phyloP scores from a whole-genome alignment of 2,797 vertebrate genomes.

The Trematomus bernacchii region DNA sequence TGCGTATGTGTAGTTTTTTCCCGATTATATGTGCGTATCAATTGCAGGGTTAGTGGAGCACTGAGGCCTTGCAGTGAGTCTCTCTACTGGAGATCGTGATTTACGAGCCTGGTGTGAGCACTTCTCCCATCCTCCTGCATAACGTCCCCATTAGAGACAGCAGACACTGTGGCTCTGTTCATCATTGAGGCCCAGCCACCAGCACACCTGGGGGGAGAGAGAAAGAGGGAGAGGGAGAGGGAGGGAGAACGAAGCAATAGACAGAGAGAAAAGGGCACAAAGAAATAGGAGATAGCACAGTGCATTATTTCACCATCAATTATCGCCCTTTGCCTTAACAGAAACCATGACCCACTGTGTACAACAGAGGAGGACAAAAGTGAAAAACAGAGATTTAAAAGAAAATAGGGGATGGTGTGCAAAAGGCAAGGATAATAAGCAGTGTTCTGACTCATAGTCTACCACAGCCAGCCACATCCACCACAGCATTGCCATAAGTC shows the following conservation, averaged over 20 bases:
- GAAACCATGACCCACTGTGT: conserved; percentile 34
- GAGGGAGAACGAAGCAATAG: background rate
- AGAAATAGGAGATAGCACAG: conserved; percentile 33
- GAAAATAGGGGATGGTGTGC: conserved; percentile 21
- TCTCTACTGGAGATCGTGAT: conserved; percentile 77
- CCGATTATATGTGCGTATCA: conserved; percentile 38
- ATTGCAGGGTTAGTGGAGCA: conserved; percentile 72
- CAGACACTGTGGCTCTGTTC: conserved; percentile 77
- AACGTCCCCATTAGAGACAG: conserved; percentile 82
- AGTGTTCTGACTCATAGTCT: conserved; percentile 17
- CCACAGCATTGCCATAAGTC: conserved; percentile 22
- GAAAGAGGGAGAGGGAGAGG: no score
- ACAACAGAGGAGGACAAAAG: conserved; percentile 17
- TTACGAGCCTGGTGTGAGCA: conserved; percentile 71
- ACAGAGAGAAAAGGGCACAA: conserved; percentile 17
- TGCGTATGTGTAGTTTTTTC: conserved; percentile 11
- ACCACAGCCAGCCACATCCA: conserved; percentile 17
- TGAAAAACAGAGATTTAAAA: background rate
- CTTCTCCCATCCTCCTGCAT: conserved; percentile 77
- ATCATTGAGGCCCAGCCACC: conserved; percentile 72
- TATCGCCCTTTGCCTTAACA: conserved; percentile 48
- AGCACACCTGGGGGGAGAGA: conserved; percentile 63
- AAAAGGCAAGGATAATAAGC: conserved; percentile 1
- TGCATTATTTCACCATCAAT: conserved; percentile 61
- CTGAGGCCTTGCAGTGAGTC: conserved; percentile 64